phyloP scores from a whole-genome alignment of 2,113 vertebrate species.

The Aspiorhynchus laticeps region DNA sequence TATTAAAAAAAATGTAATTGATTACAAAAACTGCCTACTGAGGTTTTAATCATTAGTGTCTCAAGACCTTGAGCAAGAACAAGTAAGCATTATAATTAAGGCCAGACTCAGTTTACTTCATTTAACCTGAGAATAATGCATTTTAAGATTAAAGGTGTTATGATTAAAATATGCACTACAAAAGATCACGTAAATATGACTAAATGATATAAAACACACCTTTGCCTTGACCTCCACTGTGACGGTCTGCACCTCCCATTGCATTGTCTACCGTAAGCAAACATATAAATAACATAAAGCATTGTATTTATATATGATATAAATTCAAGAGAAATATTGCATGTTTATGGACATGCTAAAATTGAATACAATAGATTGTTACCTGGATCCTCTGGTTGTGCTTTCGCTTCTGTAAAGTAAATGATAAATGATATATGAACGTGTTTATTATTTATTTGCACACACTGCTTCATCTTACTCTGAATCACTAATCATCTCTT shows the following conservation, averaged over 20 bases:
- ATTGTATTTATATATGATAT: not conserved
- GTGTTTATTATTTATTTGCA: too few species aligned
- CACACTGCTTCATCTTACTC: not conserved
- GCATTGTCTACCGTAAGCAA: not conserved
- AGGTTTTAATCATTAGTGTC: not conserved
- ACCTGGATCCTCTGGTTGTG: not conserved
- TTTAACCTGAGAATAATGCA: not conserved
- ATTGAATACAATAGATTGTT: not conserved
- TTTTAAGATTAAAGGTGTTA: not conserved
- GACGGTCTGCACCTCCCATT: not conserved
- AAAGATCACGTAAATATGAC: not conserved
- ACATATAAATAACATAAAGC: not conserved
- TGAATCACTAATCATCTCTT: not conserved
- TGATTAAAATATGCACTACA: not conserved
- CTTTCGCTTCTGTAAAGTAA: not conserved
- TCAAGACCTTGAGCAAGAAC: not conserved
- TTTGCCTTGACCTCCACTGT: not conserved
- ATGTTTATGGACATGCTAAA: not conserved
- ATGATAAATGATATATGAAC: not conserved
- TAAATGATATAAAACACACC: not conserved
- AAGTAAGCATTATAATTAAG: not conserved
- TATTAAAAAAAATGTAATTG: too few species aligned
- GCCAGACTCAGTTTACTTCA: too few species aligned
- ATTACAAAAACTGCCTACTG: not conserved
- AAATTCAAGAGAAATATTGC: not conserved